These are phyloP conservation scores for Coregonus sp. DNA, from an alignment of 2,797 vertebrate genomes.

Conservation along the genomic window DNA sequence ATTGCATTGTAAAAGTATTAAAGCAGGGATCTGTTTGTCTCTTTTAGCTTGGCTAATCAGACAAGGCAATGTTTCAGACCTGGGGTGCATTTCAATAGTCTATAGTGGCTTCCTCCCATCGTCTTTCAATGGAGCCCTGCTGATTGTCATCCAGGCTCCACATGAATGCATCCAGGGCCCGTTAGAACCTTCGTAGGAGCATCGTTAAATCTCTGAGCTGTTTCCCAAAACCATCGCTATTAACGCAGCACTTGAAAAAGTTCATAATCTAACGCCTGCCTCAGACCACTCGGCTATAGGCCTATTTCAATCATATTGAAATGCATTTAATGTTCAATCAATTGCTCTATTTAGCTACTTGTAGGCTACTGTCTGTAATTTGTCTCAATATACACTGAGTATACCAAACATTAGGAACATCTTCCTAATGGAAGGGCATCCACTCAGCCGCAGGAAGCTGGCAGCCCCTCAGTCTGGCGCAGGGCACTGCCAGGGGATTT, in stretches of 20 bases:
- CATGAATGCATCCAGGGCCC: constrained; percentile 13
- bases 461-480: constrained; percentile 25
- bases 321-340: too few relatives aligned
- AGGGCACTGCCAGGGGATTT: constrained; percentile 34
- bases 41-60: too few relatives aligned
- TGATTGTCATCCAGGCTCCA: background rate
- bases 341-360: too few relatives aligned
- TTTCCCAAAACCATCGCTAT: too few relatives aligned
- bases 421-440: constrained; percentile 8
- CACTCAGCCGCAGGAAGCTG: constrained; percentile 20
- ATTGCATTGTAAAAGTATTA: background rate
- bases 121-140: background rate
- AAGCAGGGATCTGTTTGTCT: too few relatives aligned
- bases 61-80: background rate
- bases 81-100: background rate
- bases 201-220: too few relatives aligned
- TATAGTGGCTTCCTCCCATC: background rate
- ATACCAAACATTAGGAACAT: constrained; percentile 39
- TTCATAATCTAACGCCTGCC: too few relatives aligned
- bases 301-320: too few relatives aligned
- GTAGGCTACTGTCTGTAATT: too few relatives aligned
- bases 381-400: constrained; percentile 4
- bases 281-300: too few relatives aligned
- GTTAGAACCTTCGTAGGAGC: too few relatives aligned
- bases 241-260: too few relatives aligned